A percentile compares a stretch with the other conserved stretches of the same genome.
Evolutionary conservation across 2,888 invertebrate genomes (phyloP).

Genomic region (Homarus gammarus): DNA sequence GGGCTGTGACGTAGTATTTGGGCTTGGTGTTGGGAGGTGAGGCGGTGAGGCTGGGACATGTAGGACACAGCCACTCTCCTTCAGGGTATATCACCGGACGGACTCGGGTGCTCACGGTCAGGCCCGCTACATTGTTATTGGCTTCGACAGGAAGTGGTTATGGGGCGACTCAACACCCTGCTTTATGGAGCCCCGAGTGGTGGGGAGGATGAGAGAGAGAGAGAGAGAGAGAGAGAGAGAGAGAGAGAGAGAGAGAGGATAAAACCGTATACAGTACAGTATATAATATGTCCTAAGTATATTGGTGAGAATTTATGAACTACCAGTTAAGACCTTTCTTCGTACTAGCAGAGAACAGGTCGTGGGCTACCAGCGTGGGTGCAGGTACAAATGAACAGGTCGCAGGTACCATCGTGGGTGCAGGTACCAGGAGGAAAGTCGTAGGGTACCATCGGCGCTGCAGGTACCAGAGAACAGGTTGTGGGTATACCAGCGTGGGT

Average conservation of each 20-base stretch:
- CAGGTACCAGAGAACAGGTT: no score
- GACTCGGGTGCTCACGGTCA: constrained; percentile 38
- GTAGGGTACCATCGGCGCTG: no score
- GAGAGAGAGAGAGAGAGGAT: constrained; percentile 40
- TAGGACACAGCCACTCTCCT: no score
- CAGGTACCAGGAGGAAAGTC: neutral
- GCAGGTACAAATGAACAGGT: neutral
- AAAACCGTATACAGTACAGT: no score
- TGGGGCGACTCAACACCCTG: neutral
- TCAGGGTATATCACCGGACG: neutral
- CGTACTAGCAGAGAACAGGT: no score
- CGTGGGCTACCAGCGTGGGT: no score
- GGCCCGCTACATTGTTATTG: constrained; percentile 33
- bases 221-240: constrained; percentile 45
- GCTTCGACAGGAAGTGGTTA: constrained; percentile 44
- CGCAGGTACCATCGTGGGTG: constrained; percentile 1
- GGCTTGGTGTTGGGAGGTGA: neutral
- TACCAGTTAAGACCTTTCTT: no score
- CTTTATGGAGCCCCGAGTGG: neutral
- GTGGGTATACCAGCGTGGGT: constrained; percentile 21
- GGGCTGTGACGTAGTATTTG: neutral
- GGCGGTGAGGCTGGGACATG: no score
- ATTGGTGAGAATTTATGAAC: neutral
- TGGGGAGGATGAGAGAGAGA: constrained; percentile 44
- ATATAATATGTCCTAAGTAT: no score